Evolutionary conservation across 92 coral and sea anemone species (phyloP).

Genomic region (Scolanthus callimorphus): DNA sequence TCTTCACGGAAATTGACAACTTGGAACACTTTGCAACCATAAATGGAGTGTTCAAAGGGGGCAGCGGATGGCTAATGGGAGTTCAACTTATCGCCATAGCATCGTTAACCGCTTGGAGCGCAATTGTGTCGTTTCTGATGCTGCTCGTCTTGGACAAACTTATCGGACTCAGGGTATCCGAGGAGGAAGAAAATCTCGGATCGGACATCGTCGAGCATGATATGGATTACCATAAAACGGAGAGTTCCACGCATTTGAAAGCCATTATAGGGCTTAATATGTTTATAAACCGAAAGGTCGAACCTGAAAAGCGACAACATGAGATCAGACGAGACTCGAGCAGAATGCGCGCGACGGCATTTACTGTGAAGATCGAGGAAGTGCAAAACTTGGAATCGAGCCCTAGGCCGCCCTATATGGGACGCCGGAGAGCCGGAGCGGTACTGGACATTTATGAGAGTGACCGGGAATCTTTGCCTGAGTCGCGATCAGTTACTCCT

Average conservation of each 20-base stretch:
- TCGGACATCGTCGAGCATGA: slow-evolving; percentile 77
- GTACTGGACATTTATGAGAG: neutral
- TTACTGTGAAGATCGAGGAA: slow-evolving; percentile 1
- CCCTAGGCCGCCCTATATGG: neutral
- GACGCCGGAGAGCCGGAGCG: neutral
- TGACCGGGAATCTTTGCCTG: neutral
- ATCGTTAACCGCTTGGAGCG: slow-evolving; percentile 61
- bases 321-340: neutral
- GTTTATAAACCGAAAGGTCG: slow-evolving; percentile 19
- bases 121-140: slow-evolving; percentile 29
- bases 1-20: slow-evolving; percentile 67
- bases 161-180: slow-evolving; percentile 63
- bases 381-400: neutral
- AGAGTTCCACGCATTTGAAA: slow-evolving; percentile 7
- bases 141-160: slow-evolving; percentile 46
- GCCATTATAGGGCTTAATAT: slow-evolving; percentile 17
- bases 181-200: slow-evolving; percentile 69
- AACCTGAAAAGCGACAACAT: slow-evolving; percentile 8
- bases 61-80: slow-evolving; percentile 62
- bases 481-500: no score
- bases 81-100: slow-evolving; percentile 58
- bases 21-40: slow-evolving; percentile 42
- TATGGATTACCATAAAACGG: slow-evolving; percentile 34
- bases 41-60: slow-evolving; percentile 64
- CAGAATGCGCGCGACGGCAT: neutral